Evolutionary conservation across 2,113 vertebrate genomes (phyloP).

Genomic region (Albula goreensis): DNA sequence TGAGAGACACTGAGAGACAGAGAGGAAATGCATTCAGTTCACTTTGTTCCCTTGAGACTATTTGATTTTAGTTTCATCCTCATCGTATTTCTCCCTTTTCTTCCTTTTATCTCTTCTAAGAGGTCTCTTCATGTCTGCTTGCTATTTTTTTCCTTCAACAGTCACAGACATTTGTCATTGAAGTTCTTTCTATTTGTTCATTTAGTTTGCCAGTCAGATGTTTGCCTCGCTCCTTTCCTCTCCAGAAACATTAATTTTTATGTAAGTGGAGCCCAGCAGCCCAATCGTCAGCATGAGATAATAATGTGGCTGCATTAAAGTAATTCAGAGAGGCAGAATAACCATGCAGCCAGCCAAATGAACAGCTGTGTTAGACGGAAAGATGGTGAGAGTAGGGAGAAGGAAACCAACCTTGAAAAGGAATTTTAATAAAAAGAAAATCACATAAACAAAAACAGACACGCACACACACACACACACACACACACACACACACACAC

Average conservation of each 20-base stretch:
- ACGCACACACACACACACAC: constrained; percentile 18
- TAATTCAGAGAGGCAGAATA: not conserved
- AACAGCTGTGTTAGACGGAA: not conserved
- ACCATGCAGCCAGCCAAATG: not conserved
- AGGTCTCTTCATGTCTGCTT: not conserved
- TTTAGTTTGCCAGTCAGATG: not conserved
- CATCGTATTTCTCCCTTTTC: no score
- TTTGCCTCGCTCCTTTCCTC: not conserved
- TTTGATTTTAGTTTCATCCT: not conserved
- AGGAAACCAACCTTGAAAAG: not conserved
- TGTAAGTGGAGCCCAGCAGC: not conserved
- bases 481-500: constrained; percentile 15
- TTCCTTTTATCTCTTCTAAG: no score
- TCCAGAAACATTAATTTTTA: not conserved
- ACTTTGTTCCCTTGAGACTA: not conserved
- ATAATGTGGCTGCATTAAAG: not conserved
- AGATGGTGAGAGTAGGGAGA: not conserved
- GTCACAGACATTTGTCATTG: not conserved
- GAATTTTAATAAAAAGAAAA: not conserved
- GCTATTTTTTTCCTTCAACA: not conserved
- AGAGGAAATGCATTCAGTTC: not conserved
- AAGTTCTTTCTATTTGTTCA: not conserved
- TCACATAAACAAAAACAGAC: not conserved
- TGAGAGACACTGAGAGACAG: no score
- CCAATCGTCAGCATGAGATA: not conserved